Evolutionary conservation across 2,888 invertebrate species (phyloP).

Genomic region (Muschampia plurimacula): DNA sequence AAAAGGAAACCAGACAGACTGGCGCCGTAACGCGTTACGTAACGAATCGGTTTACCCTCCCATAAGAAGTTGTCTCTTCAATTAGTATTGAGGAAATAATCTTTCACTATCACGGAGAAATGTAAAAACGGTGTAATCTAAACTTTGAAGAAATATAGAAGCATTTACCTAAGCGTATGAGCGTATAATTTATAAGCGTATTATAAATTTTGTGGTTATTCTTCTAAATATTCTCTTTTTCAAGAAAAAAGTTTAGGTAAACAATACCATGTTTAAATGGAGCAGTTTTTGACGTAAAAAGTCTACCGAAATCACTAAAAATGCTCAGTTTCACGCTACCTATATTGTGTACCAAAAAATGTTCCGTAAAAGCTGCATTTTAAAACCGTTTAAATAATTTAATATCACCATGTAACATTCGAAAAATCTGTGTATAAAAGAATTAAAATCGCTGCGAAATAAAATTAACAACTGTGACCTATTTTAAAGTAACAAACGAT

Average conservation of each 20-base stretch:
- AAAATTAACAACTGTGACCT: slow-evolving; percentile 29
- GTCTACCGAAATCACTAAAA: not conserved
- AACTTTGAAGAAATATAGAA: no score
- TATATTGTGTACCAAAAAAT: not conserved
- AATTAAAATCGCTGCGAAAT: slow-evolving; percentile 12
- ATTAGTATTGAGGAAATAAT: no score
- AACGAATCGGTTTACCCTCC: no score
- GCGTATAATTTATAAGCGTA: not conserved
- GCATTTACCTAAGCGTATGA: no score
- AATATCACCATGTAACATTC: slow-evolving; percentile 16
- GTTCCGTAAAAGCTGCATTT: slow-evolving; percentile 16
- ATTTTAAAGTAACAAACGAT: slow-evolving; percentile 10
- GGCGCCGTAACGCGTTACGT: no score
- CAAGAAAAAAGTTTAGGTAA: no score
- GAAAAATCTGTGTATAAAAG: slow-evolving; percentile 10
- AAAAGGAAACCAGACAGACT: no score
- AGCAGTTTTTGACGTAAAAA: not conserved
- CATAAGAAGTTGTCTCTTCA: no score
- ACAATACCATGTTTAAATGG: not conserved
- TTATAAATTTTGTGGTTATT: no score
- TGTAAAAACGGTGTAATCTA: no score
- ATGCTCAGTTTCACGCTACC: slow-evolving; percentile 3
- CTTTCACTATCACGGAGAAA: no score
- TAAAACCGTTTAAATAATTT: slow-evolving; percentile 30
- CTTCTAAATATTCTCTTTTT: no score